A percentile compares a stretch with the other conserved stretches of the same genome.
These are phyloP conservation scores for human (Homo sapiens) DNA, from an alignment of 2,113 vertebrate species.

Conservation along the genomic window GRCh38 chr4:186966501-186967000, in stretches of 20 bases:
- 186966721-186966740: accelerated
- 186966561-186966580: too few species aligned
- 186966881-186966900: too few species aligned
- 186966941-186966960: neutral
- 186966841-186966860: too few species aligned
- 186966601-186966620: neutral
- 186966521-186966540: accelerated
- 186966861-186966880: accelerated
- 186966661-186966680: accelerated
- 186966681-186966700: too few species aligned
- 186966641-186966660: too few species aligned
- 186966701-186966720: neutral
- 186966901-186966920: too few species aligned
- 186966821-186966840: neutral
- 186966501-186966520: too few species aligned
- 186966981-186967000: too few species aligned
- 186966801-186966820: too few species aligned
- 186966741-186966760: accelerated
- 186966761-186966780: too few species aligned
- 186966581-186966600: neutral
- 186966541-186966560: accelerated
- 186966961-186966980: accelerated
- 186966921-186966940: neutral
- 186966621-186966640: accelerated
- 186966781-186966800: accelerated